Conservation (phyloP, 1,140 invertebrate species). For the Dendroctonus valens region DNA sequence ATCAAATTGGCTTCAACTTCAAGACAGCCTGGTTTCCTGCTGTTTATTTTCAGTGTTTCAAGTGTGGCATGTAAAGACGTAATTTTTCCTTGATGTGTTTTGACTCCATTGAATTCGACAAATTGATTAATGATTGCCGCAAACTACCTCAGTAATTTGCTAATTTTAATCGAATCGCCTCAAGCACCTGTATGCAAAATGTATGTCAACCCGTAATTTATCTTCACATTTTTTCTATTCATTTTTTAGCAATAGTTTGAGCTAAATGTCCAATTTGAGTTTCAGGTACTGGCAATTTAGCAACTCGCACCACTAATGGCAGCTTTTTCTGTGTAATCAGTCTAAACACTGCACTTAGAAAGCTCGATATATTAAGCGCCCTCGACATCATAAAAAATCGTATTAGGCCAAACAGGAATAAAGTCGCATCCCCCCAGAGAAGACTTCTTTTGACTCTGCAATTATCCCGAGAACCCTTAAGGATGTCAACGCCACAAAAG, state of each 20-base stretch:
- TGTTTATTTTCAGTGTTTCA: slow-evolving; percentile 17
- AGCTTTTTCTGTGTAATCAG: neutral
- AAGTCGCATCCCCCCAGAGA: slow-evolving; percentile 6
- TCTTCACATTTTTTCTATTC: neutral
- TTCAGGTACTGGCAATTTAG: too few relatives aligned
- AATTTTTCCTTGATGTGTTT: slow-evolving; percentile 4
- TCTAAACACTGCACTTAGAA: neutral
- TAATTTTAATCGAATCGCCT: too few relatives aligned
- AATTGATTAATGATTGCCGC: too few relatives aligned
- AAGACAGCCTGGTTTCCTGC: slow-evolving; percentile 2
- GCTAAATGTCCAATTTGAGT: too few relatives aligned
- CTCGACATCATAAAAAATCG: slow-evolving; percentile 6
- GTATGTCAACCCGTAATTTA: too few relatives aligned
- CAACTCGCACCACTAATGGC: too few relatives aligned
- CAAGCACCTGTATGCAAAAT: too few relatives aligned
- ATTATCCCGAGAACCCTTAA: slow-evolving; percentile 25
- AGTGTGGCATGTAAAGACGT: slow-evolving; percentile 2
- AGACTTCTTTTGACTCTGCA: slow-evolving; percentile 19
- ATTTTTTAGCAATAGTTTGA: too few relatives aligned
- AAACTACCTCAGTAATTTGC: too few relatives aligned
- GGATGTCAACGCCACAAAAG: slow-evolving; percentile 28
- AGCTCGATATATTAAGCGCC: slow-evolving; percentile 9
- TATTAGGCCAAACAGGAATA: slow-evolving; percentile 14
- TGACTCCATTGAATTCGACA: neutral
- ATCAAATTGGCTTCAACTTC: slow-evolving; percentile 11